Conservation (phyloP, 2,113 vertebrate genomes). For the Aegithalos caudatus region DNA sequence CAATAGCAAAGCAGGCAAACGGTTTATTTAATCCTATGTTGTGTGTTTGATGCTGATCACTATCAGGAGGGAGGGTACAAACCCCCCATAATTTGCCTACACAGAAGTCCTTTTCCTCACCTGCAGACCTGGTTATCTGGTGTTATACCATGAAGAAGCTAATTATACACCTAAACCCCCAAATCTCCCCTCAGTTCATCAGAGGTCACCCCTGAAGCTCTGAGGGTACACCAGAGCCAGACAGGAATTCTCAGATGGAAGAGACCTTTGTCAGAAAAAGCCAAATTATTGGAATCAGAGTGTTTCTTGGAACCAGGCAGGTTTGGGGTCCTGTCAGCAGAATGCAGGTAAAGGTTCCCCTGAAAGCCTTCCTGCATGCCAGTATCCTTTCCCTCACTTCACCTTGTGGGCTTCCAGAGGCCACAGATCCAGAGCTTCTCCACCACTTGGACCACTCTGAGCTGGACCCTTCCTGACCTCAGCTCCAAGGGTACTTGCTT, state of each 20-base stretch:
- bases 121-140: rapidly evolving
- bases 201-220: not conserved
- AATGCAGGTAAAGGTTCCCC: not conserved
- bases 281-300: not conserved
- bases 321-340: not conserved
- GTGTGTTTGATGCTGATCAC: not conserved
- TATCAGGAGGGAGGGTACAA: not conserved
- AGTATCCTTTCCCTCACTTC: not conserved
- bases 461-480: not conserved
- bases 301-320: not conserved
- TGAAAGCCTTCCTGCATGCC: not conserved
- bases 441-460: not conserved
- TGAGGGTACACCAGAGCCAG: not conserved
- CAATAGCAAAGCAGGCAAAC: not conserved
- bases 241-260: not conserved
- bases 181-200: not conserved
- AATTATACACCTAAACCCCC: not conserved
- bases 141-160: not conserved
- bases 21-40: not conserved
- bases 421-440: not conserved
- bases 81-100: not conserved
- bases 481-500: not conserved
- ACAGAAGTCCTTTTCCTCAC: not conserved
- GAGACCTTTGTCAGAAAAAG: not conserved
- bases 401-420: not conserved